Conservation (phyloP, 2,797 vertebrate species). For the Psittacula derbiana region DNA sequence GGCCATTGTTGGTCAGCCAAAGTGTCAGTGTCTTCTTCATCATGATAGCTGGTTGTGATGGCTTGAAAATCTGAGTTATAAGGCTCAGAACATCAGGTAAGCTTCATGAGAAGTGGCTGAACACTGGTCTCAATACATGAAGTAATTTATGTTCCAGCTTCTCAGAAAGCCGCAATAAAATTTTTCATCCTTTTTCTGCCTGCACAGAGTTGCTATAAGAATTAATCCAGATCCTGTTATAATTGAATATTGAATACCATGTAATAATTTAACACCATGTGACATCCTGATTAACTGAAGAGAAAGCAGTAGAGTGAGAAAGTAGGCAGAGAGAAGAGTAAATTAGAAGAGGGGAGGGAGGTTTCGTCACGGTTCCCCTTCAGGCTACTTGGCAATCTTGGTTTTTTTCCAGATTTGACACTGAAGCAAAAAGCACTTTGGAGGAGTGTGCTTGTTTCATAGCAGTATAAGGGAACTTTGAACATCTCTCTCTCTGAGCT, state of each 20-base stretch:
- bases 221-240: neutral
- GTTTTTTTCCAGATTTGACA: neutral
- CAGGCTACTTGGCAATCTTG: neutral
- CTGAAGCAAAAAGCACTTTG: neutral
- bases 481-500: neutral
- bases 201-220: neutral
- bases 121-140: neutral
- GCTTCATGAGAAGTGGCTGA: neutral
- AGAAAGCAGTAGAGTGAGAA: neutral
- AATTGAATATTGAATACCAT: neutral
- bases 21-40: neutral
- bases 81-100: neutral
- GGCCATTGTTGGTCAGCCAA: neutral
- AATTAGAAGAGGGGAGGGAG: neutral
- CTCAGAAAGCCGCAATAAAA: neutral
- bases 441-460: neutral
- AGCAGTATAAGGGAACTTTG: neutral
- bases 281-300: neutral
- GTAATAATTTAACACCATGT: neutral
- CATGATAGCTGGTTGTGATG: accelerated
- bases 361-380: neutral
- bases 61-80: neutral
- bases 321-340: neutral
- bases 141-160: neutral
- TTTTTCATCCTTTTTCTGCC: neutral